Base-by-base conservation (phyloP, 2,797 vertebrate genomes). In the Buceros bicornis region DNA sequence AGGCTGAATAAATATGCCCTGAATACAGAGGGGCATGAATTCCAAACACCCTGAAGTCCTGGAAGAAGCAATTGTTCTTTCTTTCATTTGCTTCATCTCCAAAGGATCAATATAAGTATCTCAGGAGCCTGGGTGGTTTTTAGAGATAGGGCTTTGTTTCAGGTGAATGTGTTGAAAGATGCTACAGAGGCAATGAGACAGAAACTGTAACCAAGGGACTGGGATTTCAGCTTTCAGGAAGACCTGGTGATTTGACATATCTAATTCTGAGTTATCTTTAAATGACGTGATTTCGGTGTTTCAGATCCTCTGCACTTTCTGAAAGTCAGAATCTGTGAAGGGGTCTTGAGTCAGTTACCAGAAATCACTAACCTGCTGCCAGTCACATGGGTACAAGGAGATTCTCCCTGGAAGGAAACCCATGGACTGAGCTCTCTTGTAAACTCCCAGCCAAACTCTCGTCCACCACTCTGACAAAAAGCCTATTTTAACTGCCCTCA, bases 1-100 rank as follows among this genome's bases (percentile, higher is more conserved):
- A 94, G 82, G 65, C 78, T 95, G 84, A 92, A 94, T 86, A 95
- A 94, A 95, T 95, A 86, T 37, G 33, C 64, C 28, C 28, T 95
- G 94, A 95, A 71, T 95, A 80, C 76, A 89, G 78, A 87, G 61
- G 56, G 67, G 28, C 51, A 71, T 0, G 18, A 61, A 90, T 78
- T 93, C 79, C 61, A 89, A 95, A 93, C 89, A 89, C 78, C 83
- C 78, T 1, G 0, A 85, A 94, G 89, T 92, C 71, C n/a, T 77
- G 65, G 82, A 85, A 81, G 86, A 87, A 90, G 48, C 83, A 92
- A 93, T 90, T 89, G 54, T 69, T 87, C 58, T 79, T 93, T 90
- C 80, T 97, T 89, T 87, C 28, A 8, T 87, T 85, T 89, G 83
- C 85, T 85, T 97, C 83, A 95, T 87, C 64, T 35, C 33, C 40